A percentile compares a stretch with the other conserved stretches of the same genome.
These are phyloP conservation scores for Puma concolor DNA, from an alignment of 2,113 vertebrate genomes.

Conservation along the genomic window DNA sequence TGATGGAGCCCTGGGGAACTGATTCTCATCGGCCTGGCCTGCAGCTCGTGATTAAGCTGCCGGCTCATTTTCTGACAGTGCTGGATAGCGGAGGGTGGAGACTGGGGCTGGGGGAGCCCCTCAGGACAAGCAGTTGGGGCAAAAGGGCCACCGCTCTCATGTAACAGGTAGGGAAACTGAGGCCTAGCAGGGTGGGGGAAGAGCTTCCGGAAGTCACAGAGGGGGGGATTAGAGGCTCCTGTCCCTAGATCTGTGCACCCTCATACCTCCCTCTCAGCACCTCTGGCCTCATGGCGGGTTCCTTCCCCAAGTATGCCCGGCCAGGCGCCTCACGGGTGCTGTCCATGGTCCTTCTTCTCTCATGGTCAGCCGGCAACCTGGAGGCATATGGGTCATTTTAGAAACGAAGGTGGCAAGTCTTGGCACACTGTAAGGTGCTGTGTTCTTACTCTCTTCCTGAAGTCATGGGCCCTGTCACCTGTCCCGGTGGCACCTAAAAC, in stretches of 20 bases:
- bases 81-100: background rate
- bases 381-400: background rate
- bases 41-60: background rate
- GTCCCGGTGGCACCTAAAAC: background rate
- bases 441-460: background rate
- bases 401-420: background rate
- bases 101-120: background rate
- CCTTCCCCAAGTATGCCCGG: background rate
- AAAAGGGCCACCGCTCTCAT: background rate
- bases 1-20: background rate
- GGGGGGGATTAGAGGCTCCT: background rate
- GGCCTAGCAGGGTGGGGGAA: background rate
- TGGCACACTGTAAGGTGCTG: background rate
- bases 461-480: background rate
- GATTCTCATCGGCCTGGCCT: background rate
- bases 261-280: background rate
- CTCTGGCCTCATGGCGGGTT: background rate
- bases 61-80: background rate
- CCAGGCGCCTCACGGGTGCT: background rate
- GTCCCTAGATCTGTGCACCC: background rate
- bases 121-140: background rate
- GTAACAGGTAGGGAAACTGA: background rate
- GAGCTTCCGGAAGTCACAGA: background rate
- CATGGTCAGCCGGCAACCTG: background rate
- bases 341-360: background rate